Evolutionary conservation across 2,888 invertebrate species (phyloP).

Genomic region (Palloptera scutellata): DNA sequence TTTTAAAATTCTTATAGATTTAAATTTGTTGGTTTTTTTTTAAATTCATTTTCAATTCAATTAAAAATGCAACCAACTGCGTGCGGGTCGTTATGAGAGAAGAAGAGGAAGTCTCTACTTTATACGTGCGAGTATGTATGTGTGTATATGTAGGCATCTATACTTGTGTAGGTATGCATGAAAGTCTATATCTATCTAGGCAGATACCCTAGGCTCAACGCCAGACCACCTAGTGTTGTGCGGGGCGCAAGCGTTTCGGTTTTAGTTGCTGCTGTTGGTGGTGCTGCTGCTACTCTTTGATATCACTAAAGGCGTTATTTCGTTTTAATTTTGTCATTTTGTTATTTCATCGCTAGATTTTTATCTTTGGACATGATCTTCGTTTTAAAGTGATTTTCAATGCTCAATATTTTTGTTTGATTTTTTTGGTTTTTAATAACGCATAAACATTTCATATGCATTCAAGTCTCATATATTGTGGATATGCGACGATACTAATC

Average conservation of each 20-base stretch:
- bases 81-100: neutral
- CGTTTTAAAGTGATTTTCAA: no score
- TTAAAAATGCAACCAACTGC: slow-evolving; percentile 31
- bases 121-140: no score
- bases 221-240: slow-evolving; percentile 1
- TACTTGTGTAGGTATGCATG: neutral
- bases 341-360: slow-evolving; percentile 26
- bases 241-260: neutral
- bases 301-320: slow-evolving; percentile 1
- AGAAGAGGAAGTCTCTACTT: no score
- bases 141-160: neutral
- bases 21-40: no score
- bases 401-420: no score
- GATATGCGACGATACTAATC: no score
- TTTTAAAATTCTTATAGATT: no score
- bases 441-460: no score
- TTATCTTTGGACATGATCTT: slow-evolving; percentile 19
- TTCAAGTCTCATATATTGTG: no score
- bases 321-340: slow-evolving; percentile 30
- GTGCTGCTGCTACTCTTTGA: slow-evolving; percentile 17
- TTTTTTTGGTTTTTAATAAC: no score
- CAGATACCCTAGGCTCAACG: neutral
- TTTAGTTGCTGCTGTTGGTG: slow-evolving; percentile 7
- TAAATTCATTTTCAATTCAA: slow-evolving; percentile 27
- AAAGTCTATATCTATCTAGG: neutral